Percentiles rank a stretch among this genome's conserved stretches.
phyloP scores from a whole-genome alignment of 2,113 vertebrate genomes.

The Sylvicapra grimmia region DNA sequence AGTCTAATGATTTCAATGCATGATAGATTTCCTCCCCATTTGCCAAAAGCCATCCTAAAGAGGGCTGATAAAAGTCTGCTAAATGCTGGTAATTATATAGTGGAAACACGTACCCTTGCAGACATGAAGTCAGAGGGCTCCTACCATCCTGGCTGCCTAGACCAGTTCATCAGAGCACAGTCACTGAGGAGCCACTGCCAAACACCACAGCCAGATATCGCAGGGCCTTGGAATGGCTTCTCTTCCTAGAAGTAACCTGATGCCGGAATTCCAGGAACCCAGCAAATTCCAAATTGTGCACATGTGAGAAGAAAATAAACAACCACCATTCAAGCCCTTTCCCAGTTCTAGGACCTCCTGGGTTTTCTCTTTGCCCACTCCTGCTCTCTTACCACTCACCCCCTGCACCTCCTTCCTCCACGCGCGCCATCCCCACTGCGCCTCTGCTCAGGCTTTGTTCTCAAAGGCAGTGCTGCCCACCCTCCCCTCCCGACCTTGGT shows the following conservation, averaged over 20 bases:
- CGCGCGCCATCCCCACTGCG: rapidly evolving
- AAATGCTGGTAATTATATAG: slow-evolving; percentile 25
- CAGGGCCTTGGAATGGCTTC: background rate
- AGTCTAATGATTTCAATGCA: slow-evolving; percentile 10
- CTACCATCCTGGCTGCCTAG: background rate
- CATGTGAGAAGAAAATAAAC: background rate
- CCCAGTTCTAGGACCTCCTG: slow-evolving; percentile 48
- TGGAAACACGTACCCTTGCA: slow-evolving; percentile 9
- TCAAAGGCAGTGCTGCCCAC: background rate
- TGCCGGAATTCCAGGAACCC: background rate
- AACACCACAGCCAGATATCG: background rate
- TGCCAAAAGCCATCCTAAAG: slow-evolving; percentile 36
- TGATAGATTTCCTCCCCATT: slow-evolving; percentile 19
- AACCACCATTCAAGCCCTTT: background rate
- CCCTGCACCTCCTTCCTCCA: background rate
- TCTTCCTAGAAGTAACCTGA: background rate
- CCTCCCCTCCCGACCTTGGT: background rate
- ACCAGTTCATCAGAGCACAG: background rate
- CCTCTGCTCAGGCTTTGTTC: background rate
- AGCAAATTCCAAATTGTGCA: background rate
- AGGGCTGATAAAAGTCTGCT: background rate
- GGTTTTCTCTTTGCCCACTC: background rate
- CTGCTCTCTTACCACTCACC: background rate
- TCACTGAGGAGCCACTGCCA: background rate
- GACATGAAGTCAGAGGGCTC: slow-evolving; percentile 57